Evolutionary conservation across 1,140 invertebrate species (phyloP).

Genomic region (Pseudomyrmex dendroicus): DNA sequence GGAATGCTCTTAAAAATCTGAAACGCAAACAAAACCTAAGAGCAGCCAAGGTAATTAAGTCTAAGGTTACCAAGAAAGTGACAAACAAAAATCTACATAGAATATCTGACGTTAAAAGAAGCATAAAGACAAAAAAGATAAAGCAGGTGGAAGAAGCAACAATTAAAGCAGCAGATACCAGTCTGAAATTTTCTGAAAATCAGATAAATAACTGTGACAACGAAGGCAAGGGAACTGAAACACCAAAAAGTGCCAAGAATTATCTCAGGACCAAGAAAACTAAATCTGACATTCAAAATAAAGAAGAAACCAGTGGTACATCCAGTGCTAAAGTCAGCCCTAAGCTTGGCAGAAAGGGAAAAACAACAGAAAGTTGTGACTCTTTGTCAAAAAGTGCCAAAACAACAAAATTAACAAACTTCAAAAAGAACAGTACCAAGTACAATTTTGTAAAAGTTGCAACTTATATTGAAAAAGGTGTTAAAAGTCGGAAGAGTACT

Average conservation of each 20-base stretch:
- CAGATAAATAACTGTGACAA: constrained; percentile 67
- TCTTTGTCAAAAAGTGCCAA: constrained; percentile 69
- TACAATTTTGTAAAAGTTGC: constrained; percentile 42
- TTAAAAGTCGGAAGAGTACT: constrained; percentile 61
- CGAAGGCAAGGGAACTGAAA: constrained; percentile 63
- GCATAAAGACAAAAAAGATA: constrained; percentile 69
- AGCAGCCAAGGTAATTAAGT: constrained; percentile 79
- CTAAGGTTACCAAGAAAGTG: constrained; percentile 80
- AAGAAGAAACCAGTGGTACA: constrained; percentile 60
- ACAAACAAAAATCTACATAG: constrained; percentile 79
- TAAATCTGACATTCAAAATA: constrained; percentile 70
- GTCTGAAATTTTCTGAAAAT: constrained; percentile 50
- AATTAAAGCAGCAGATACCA: constrained; percentile 25
- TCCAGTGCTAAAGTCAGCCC: constrained; percentile 72
- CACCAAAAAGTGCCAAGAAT: constrained; percentile 77
- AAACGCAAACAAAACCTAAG: constrained; percentile 81
- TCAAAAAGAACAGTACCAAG: constrained; percentile 59
- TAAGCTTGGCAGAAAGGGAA: constrained; percentile 73
- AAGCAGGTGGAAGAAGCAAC: constrained; percentile 58
- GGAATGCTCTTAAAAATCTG: constrained; percentile 79
- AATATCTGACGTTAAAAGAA: constrained; percentile 76
- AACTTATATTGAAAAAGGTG: constrained; percentile 52
- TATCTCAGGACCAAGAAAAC: constrained; percentile 78
- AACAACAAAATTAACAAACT: constrained; percentile 56
- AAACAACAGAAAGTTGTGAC: constrained; percentile 57